phyloP scores from a whole-genome alignment of 2,797 vertebrate species.

The Anableps anableps region DNA sequence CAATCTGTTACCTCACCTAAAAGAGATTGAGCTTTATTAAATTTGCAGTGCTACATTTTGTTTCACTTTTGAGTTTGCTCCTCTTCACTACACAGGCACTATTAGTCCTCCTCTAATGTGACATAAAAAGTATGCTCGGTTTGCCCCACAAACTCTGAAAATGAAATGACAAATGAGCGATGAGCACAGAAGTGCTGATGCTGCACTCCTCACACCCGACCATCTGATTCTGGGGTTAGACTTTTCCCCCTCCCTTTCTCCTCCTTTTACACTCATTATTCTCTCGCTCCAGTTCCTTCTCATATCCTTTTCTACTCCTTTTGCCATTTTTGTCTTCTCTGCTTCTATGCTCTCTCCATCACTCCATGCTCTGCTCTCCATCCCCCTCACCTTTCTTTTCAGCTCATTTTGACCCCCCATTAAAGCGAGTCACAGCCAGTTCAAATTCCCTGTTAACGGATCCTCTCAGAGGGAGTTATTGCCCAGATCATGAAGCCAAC shows the following conservation, averaged over 20 bases:
- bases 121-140: constrained; percentile 44
- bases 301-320: constrained; percentile 13
- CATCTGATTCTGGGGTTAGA: constrained; percentile 27
- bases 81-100: background rate
- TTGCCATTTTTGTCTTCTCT: constrained; percentile 15
- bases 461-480: constrained; percentile 28
- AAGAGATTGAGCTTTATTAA: constrained; percentile 1
- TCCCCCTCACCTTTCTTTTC: constrained; percentile 3
- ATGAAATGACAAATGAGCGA: constrained; percentile 72
- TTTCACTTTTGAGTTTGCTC: constrained; percentile 7
- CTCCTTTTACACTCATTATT: constrained; percentile 41
- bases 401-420: constrained; percentile 13
- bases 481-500: constrained; percentile 26
- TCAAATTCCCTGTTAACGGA: constrained; percentile 40
- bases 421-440: constrained; percentile 28
- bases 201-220: constrained; percentile 39
- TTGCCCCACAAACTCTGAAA: constrained; percentile 51
- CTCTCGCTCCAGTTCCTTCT: constrained; percentile 24
- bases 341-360: background rate
- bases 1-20: background rate
- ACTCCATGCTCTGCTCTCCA: constrained; percentile 13
- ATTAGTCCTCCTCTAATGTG: constrained; percentile 37
- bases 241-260: background rate
- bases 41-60: background rate
- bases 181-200: constrained; percentile 62